These are phyloP conservation scores for Melangyna quadrimaculata DNA, from an alignment of 2,888 invertebrate genomes.

Conservation along the genomic window DNA sequence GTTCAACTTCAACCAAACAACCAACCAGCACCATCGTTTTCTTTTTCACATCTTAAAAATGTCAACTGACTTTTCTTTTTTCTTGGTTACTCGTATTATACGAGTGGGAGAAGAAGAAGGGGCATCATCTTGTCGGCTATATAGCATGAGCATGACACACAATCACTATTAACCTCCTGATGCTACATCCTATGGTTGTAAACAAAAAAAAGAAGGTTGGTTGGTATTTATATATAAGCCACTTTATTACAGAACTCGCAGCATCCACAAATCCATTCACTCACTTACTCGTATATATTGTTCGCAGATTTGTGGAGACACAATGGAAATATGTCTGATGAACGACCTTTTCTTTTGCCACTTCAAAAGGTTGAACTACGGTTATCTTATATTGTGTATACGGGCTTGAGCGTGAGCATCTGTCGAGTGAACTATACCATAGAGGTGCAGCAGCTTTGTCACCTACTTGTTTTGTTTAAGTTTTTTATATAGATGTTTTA, in stretches of 20 bases:
- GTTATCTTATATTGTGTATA: slow-evolving; percentile 19
- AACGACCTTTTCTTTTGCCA: slow-evolving; percentile 65
- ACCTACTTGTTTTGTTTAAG: slow-evolving; percentile 34
- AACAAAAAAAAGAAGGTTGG: slow-evolving; percentile 19
- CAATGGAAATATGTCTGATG: slow-evolving; percentile 47
- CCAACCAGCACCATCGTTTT: neutral
- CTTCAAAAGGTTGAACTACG: slow-evolving; percentile 62
- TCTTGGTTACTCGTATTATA: slow-evolving; percentile 10
- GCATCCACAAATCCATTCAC: slow-evolving; percentile 60
- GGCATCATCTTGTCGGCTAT: neutral
- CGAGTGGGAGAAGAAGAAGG: neutral
- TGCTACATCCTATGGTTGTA: slow-evolving; percentile 10
- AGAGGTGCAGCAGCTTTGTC: slow-evolving; percentile 51
- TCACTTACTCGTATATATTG: slow-evolving; percentile 35
- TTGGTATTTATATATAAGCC: slow-evolving; percentile 56
- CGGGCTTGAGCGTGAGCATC: slow-evolving; percentile 11
- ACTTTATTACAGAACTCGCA: slow-evolving; percentile 58
- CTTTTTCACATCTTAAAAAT: slow-evolving; percentile 40
- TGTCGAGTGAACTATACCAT: slow-evolving; percentile 13
- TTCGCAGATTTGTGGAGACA: slow-evolving; percentile 60
- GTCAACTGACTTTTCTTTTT: slow-evolving; percentile 58
- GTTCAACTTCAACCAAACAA: neutral
- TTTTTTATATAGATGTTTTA: neutral
- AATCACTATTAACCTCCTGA: slow-evolving; percentile 27
- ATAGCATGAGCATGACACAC: slow-evolving; percentile 25